phyloP scores from a whole-genome alignment of 2,888 invertebrate species.

The Polyploca ridens region DNA sequence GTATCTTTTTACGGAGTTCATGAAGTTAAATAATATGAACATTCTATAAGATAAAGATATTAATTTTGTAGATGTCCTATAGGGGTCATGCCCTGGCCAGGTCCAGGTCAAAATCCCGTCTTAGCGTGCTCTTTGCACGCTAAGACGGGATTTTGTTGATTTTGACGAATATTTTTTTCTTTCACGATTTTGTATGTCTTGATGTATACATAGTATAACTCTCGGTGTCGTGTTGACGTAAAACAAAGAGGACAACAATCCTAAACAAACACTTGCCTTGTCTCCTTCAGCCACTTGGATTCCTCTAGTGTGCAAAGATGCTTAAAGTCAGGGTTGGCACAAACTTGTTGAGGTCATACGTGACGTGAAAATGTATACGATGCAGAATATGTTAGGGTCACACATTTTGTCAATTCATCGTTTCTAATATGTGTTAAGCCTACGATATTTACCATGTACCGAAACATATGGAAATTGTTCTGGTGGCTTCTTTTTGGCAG shows the following conservation, averaged over 20 bases:
- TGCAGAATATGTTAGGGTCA: slow-evolving; percentile 16
- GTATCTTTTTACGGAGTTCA: too few species aligned
- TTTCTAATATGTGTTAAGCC: slow-evolving; percentile 6
- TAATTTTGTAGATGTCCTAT: too few species aligned
- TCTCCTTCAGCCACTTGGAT: slow-evolving; percentile 39
- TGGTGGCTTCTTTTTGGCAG: not conserved
- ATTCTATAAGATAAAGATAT: too few species aligned
- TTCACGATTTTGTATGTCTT: not conserved
- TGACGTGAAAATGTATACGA: slow-evolving; percentile 29
- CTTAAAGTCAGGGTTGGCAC: slow-evolving; percentile 19
- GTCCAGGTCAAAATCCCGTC: too few species aligned
- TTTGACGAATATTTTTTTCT: not conserved
- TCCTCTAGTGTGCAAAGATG: slow-evolving; percentile 29
- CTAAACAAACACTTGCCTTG: slow-evolving; percentile 41
- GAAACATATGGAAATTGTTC: not conserved
- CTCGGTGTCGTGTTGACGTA: not conserved
- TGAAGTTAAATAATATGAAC: too few species aligned
- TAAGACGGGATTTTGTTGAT: slow-evolving; percentile 1
- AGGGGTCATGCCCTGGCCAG: too few species aligned
- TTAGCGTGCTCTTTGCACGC: too few species aligned
- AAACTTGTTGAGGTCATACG: slow-evolving; percentile 30
- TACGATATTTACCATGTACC: not conserved
- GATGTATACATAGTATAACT: not conserved
- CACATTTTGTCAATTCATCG: slow-evolving; percentile 10
- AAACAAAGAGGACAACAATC: slow-evolving; percentile 29